phyloP scores from a whole-genome alignment of 2,113 vertebrate species.

The Himantopus leucocephalus region DNA sequence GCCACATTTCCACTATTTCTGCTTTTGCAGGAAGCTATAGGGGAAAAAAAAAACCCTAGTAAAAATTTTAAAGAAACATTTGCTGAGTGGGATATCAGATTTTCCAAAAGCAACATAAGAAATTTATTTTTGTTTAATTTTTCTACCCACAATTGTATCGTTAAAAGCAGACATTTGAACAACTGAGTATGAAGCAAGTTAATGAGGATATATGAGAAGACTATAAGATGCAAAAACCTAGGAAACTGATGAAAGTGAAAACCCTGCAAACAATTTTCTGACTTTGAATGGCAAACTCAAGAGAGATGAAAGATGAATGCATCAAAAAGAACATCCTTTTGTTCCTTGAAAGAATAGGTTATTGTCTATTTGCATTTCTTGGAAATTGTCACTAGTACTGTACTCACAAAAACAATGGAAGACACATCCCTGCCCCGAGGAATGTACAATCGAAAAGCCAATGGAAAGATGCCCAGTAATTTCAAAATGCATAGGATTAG shows the following conservation, averaged over 20 bases:
- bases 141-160: background rate
- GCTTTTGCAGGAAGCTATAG: background rate
- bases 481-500: background rate
- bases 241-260: slow-evolving; percentile 19
- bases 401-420: slow-evolving; percentile 36
- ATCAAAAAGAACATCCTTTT: slow-evolving; percentile 43
- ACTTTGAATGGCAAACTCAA: slow-evolving; percentile 4
- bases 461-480: background rate
- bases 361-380: slow-evolving; percentile 47
- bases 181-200: background rate
- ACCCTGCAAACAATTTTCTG: background rate
- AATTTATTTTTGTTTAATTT: background rate
- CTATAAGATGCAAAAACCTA: background rate
- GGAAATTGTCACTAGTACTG: background rate
- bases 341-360: slow-evolving; percentile 50
- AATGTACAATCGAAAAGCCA: background rate
- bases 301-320: slow-evolving; percentile 47
- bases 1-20: background rate
- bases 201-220: background rate
- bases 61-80: background rate
- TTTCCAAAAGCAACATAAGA: background rate
- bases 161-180: background rate
- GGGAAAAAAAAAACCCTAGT: background rate
- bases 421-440: background rate
- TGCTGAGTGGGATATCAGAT: background rate